Conservation (phyloP, 2,113 vertebrate genomes). For the Drymodes brunneopygia region DNA sequence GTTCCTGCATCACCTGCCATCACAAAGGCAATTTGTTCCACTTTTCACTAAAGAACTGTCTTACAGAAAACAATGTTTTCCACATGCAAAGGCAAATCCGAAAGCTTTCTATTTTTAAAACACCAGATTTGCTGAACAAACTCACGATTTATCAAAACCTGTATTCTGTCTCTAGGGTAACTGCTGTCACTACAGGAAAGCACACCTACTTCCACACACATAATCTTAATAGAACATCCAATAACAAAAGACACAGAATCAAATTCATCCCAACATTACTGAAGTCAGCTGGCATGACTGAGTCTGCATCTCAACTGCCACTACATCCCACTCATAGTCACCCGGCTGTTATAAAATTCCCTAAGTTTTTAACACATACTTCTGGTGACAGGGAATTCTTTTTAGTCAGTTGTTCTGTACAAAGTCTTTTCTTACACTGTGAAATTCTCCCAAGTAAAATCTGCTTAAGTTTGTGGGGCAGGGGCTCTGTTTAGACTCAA, state of each 20-base stretch:
- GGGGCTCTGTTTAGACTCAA: neutral
- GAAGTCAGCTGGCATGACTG: fast-evolving
- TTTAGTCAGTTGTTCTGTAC: neutral
- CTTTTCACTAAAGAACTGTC: neutral
- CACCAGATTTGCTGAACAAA: neutral
- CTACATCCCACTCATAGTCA: neutral
- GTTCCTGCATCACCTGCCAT: neutral
- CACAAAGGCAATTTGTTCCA: neutral
- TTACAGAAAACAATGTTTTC: neutral
- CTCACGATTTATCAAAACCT: neutral
- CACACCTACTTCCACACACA: neutral
- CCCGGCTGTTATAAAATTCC: neutral
- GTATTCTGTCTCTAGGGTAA: neutral
- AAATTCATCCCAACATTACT: neutral
- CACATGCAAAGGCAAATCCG: neutral
- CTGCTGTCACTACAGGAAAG: neutral
- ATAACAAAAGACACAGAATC: neutral
- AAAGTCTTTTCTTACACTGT: neutral
- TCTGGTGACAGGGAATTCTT: neutral
- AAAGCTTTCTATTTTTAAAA: neutral
- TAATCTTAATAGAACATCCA: neutral
- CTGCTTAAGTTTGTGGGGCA: neutral
- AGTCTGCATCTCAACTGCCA: neutral
- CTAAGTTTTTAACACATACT: neutral
- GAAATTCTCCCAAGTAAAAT: neutral